Evolutionary conservation across 2,797 vertebrate genomes (phyloP).

Genomic region (Scarus forsteni): DNA sequence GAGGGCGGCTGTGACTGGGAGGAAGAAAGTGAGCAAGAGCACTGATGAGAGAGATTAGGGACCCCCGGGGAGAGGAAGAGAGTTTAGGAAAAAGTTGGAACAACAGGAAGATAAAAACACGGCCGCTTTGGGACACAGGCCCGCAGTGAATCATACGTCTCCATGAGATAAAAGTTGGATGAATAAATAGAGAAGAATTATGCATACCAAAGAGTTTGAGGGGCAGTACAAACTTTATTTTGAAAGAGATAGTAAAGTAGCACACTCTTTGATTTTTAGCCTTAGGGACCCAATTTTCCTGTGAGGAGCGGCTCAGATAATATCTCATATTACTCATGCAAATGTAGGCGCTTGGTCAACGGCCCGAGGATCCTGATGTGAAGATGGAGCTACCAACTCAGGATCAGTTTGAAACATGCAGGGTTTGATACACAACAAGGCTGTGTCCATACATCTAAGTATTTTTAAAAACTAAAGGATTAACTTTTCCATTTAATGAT

Average conservation of each 20-base stretch:
- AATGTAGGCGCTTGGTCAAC: neutral
- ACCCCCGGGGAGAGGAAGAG: slow-evolving; percentile 27
- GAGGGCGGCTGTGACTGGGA: slow-evolving; percentile 22
- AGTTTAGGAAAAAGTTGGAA: slow-evolving; percentile 47
- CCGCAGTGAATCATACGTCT: slow-evolving; percentile 71
- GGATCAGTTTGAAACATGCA: neutral
- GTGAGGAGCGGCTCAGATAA: neutral
- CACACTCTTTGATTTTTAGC: slow-evolving; percentile 34
- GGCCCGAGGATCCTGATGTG: neutral
- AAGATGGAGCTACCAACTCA: neutral
- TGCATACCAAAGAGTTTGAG: slow-evolving; percentile 56
- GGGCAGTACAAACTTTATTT: slow-evolving; percentile 50
- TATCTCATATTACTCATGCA: neutral
- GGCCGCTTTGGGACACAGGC: slow-evolving; percentile 46
- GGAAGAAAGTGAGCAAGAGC: slow-evolving; percentile 31
- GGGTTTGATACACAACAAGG: neutral
- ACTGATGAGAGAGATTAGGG: slow-evolving; percentile 60
- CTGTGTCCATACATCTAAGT: too few relatives aligned
- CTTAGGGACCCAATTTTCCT: neutral
- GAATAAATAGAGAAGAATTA: slow-evolving; percentile 73
- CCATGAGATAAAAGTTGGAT: slow-evolving; percentile 74
- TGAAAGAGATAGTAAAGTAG: slow-evolving; percentile 47
- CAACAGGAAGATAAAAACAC: slow-evolving; percentile 68
- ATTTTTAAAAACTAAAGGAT: too few relatives aligned
- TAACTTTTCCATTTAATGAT: too few relatives aligned